Percentiles rank a stretch among this genome's conserved stretches.
These are phyloP conservation scores for Caenorhabditis zanzibari DNA, from an alignment of 2,888 invertebrate species.

Conservation along the genomic window DNA sequence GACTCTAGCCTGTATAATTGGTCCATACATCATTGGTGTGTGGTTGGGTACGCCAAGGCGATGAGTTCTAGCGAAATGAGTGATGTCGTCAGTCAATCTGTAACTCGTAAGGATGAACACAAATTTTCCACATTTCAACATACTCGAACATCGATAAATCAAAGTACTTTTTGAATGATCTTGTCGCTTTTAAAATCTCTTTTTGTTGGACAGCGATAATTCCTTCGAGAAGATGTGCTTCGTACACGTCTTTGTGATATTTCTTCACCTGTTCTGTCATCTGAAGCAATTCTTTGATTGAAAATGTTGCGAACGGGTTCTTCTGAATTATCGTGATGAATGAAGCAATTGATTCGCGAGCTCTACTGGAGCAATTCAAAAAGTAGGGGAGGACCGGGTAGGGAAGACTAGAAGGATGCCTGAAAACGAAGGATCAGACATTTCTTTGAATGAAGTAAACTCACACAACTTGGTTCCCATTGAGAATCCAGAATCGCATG, in stretches of 20 bases:
- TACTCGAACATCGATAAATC: slow-evolving; percentile 60
- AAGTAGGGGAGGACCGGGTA: not conserved
- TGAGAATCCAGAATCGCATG: not conserved
- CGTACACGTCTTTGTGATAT: slow-evolving; percentile 44
- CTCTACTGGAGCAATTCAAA: not conserved
- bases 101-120: too few relatives aligned
- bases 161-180: slow-evolving; percentile 60
- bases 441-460: too few relatives aligned
- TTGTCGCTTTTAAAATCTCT: slow-evolving; percentile 47
- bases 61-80: not conserved
- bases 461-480: not conserved
- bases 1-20: slow-evolving; percentile 64
- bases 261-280: slow-evolving; percentile 5
- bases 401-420: not conserved
- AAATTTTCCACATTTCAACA: too few relatives aligned
- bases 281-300: not conserved
- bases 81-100: not conserved
- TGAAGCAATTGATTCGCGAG: not conserved
- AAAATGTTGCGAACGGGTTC: slow-evolving; percentile 21
- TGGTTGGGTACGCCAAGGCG: slow-evolving; percentile 22
- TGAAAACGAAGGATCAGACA: too few relatives aligned
- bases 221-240: slow-evolving; percentile 57
- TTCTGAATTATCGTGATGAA: not conserved
- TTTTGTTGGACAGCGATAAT: slow-evolving; percentile 40
- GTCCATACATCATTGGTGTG: slow-evolving; percentile 61